Conservation (phyloP, 2,888 invertebrate genomes). For the Alviniconcha strummeri region DNA sequence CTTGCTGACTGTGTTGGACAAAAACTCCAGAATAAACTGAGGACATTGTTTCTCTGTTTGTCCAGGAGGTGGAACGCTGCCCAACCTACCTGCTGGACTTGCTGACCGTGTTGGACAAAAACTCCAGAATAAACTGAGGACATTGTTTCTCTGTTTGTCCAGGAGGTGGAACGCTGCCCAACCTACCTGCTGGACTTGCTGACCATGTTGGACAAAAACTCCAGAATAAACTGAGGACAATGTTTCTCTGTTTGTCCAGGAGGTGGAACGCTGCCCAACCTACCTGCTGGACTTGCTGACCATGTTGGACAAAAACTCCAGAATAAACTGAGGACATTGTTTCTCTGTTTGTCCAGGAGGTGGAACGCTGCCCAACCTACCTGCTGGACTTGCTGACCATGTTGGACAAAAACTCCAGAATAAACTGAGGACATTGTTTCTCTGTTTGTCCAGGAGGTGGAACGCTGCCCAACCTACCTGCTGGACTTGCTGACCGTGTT, state of each 20-base stretch:
- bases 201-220: no score
- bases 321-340: no score
- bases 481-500: slow-evolving; percentile 97
- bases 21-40: no score
- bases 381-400: slow-evolving; percentile 95
- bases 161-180: slow-evolving; percentile 63
- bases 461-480: slow-evolving; percentile 79
- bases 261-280: slow-evolving; percentile 66
- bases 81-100: slow-evolving; percentile 87
- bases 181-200: slow-evolving; percentile 91
- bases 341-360: no score
- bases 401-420: no score
- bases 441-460: slow-evolving; percentile 46
- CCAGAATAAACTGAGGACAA: no score
- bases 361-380: slow-evolving; percentile 76
- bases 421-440: no score
- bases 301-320: no score
- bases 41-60: no score
- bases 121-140: no score
- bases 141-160: neutral
- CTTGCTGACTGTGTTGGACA: slow-evolving; percentile 84
- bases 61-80: slow-evolving; percentile 50
- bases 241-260: no score
- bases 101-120: slow-evolving; percentile 81
- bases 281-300: slow-evolving; percentile 96